Conservation (phyloP, 1,140 invertebrate species). For the Stegodyphus dumicola region DNA sequence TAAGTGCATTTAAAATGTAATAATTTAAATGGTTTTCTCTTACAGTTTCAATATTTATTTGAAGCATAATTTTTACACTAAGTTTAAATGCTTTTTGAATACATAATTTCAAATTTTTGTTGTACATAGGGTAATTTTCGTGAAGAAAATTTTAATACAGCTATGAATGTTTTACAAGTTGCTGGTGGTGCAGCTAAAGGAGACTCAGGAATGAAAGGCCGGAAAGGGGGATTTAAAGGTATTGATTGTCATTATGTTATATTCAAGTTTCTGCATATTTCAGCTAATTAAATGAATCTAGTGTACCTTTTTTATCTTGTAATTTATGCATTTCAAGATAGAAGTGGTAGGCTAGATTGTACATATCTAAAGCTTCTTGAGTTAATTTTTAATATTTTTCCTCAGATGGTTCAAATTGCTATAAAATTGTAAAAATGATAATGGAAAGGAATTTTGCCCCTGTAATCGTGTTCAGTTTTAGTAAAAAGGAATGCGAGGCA, state of each 20-base stretch:
- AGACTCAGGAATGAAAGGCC: conserved; percentile 72
- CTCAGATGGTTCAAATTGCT: conserved; percentile 78
- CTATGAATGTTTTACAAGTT: conserved; percentile 88
- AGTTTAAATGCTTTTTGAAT: too few species aligned
- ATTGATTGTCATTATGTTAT: neutral
- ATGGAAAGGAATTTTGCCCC: conserved; percentile 98
- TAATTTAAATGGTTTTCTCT: too few species aligned
- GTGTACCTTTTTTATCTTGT: conserved; percentile 40
- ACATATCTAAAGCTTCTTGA: neutral
- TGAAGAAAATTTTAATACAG: conserved; percentile 97
- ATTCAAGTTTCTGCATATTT: too few species aligned
- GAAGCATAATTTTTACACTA: too few species aligned
- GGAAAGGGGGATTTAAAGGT: conserved; percentile 75
- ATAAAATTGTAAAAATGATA: conserved; percentile 99
- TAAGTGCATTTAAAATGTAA: too few species aligned
- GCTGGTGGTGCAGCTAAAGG: conserved; percentile 81
- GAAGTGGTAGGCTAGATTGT: neutral
- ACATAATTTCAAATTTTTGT: too few species aligned
- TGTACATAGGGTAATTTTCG: conserved; percentile 79
- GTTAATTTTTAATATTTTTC: neutral
- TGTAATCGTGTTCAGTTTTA: conserved; percentile 99
- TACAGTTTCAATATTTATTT: too few species aligned
- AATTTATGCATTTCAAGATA: neutral
- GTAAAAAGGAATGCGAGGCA: conserved; percentile 97
- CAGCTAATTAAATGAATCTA: conserved; percentile 63